Conservation (phyloP, 1,140 invertebrate genomes). For the Babylonia areolata region DNA sequence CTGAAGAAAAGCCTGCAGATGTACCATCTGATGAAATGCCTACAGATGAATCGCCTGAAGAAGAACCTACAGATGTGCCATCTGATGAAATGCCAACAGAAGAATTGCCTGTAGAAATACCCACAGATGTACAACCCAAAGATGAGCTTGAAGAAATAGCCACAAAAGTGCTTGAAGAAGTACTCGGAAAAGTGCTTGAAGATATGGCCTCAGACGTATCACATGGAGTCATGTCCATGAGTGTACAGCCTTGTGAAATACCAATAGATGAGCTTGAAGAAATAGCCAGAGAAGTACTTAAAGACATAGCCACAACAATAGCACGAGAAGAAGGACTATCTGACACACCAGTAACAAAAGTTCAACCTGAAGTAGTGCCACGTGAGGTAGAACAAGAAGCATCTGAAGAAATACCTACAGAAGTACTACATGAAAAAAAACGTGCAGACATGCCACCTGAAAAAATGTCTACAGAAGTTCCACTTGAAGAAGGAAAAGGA, state of each 20-base stretch:
- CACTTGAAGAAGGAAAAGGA: background rate
- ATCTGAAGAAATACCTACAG: background rate
- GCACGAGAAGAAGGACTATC: background rate
- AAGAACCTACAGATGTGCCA: background rate
- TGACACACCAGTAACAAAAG: too few relatives aligned
- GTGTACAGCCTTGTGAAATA: background rate
- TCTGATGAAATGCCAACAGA: background rate
- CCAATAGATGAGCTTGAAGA: background rate
- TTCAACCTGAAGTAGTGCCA: background rate
- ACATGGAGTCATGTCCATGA: background rate
- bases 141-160: background rate
- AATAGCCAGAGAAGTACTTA: background rate
- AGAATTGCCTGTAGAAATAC: background rate
- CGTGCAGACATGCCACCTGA: background rate
- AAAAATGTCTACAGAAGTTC: background rate
- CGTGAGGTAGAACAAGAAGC: background rate
- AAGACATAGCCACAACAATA: background rate
- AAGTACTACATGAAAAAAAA: background rate
- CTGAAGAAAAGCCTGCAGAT: too few relatives aligned
- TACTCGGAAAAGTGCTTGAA: background rate
- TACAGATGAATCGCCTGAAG: background rate
- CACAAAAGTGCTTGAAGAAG: background rate
- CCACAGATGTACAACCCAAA: background rate
- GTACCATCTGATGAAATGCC: too few relatives aligned
- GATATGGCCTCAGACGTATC: background rate